These are phyloP conservation scores for Seriola rivoliana DNA, from an alignment of 2,113 vertebrate species.

Conservation along the genomic window DNA sequence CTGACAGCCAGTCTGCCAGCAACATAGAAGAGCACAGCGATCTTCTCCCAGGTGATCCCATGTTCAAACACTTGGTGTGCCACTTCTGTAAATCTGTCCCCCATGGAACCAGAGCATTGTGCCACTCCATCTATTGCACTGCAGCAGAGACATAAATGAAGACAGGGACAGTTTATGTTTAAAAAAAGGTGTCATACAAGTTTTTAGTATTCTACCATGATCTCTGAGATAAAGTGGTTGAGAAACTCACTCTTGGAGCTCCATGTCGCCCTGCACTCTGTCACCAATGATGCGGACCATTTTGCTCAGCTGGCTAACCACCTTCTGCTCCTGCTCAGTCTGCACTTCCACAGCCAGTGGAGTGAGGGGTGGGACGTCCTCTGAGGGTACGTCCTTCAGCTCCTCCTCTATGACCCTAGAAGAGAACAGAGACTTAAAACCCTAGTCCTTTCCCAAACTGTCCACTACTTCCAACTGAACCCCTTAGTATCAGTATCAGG, in stretches of 20 bases:
- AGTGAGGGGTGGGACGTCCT: slow-evolving; percentile 31
- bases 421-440: background rate
- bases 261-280: slow-evolving; percentile 42
- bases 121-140: slow-evolving; percentile 58
- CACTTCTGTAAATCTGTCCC: slow-evolving; percentile 45
- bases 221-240: background rate
- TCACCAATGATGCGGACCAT: slow-evolving; percentile 64
- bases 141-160: background rate
- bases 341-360: background rate
- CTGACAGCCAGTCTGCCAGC: slow-evolving; percentile 59
- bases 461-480: background rate
- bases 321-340: slow-evolving; percentile 52
- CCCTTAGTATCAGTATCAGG: background rate
- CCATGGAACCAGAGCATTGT: background rate
- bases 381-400: slow-evolving; percentile 39
- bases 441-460: background rate
- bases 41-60: slow-evolving; percentile 68
- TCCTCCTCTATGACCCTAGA: slow-evolving; percentile 67
- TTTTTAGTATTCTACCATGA: background rate
- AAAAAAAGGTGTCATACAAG: background rate
- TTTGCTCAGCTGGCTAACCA: slow-evolving; percentile 58
- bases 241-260: slow-evolving; percentile 68
- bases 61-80: slow-evolving; percentile 50
- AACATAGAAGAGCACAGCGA: slow-evolving; percentile 67
- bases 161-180: no score